Base-by-base conservation (phyloP, 2,888 invertebrate genomes). In the Trachelus stipa region DNA sequence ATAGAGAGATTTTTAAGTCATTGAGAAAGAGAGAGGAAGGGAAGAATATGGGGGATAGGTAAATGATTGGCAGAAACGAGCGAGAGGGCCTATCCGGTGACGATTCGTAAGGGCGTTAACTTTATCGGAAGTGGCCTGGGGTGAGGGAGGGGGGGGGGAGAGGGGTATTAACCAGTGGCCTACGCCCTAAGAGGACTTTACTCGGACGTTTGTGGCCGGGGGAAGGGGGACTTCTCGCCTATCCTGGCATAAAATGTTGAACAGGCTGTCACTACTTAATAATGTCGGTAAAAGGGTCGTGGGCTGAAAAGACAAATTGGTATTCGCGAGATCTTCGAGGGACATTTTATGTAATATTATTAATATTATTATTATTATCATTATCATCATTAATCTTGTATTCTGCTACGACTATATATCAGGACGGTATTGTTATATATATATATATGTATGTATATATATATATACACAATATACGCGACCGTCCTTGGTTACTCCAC, bases 21-120 rank as follows among this genome's bases (percentile, higher is more conserved):
- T n/a, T 31, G 73, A 69, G 35, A 79, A 76, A 12, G 3, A 35
- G 35, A 31, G 68, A 4, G 30, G 79, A 71, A 83, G 23, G 69
- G 34, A 40, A 30, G 15, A 35, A 68, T 69, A 35, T 15, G 30
- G 33, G 68, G 69, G 40, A 80, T 40, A 69, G 71, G 73, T 37
- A 77, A 77, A 56, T 34, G 23, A n/a, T 37, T 71, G 69, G 33
- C 33, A 77, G 73, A 83, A 78, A 83, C 83, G 85, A 85, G 87
- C 87, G 87, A 87, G 87, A 82, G 88, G 83, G 85, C 85, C 83
- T 83, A 83, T 82, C 82, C 87, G 85, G 84, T 85, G 85, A 15
- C 0, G 71, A 34, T 71, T 71, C 4, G 23, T 71, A 15, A 12
- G 71, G 33, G 33, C 71, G 71, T 34, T 56, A 56, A 56, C 56